These are phyloP conservation scores for Harpalus rubripes DNA, from an alignment of 2,888 invertebrate species.

Conservation along the genomic window DNA sequence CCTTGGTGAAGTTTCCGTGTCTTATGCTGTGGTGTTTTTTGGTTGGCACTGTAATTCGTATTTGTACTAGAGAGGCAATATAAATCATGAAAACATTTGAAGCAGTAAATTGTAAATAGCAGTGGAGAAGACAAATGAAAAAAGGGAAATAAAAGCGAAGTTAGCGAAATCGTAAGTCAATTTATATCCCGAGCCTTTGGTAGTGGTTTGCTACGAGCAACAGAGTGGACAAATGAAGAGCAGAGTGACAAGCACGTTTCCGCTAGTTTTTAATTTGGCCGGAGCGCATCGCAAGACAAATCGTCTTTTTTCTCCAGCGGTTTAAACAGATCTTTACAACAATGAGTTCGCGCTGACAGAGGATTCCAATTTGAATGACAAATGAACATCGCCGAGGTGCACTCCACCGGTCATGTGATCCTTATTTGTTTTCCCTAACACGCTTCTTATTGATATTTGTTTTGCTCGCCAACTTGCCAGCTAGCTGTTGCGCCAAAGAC, in stretches of 20 bases:
- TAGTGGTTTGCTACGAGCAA: conserved; percentile 32
- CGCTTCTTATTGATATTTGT: conserved; percentile 52
- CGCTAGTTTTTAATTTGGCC: conserved; percentile 65
- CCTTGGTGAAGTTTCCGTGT: neutral
- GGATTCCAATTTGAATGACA: conserved; percentile 67
- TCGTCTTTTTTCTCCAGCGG: conserved; percentile 64
- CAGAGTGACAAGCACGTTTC: conserved; percentile 65
- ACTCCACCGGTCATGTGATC: conserved; percentile 60
- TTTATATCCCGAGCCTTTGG: conserved; percentile 26
- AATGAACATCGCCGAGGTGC: conserved; percentile 64
- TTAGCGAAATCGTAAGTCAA: conserved; percentile 53
- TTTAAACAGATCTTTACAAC: conserved; percentile 67
- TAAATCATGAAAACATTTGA: conserved; percentile 43
- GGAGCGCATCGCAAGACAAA: conserved; percentile 61
- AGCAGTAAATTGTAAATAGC: conserved; percentile 36
- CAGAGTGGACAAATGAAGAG: conserved; percentile 63
- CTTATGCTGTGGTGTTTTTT: neutral
- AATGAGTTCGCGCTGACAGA: conserved; percentile 66
- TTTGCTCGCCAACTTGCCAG: conserved; percentile 9
- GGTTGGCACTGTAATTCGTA: neutral
- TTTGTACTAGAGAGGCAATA: neutral
- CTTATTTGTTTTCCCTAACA: conserved; percentile 55
- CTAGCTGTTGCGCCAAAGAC: conserved; percentile 19
- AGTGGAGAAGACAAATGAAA: conserved; percentile 47
- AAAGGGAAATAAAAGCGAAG: conserved; percentile 44